Base-by-base conservation (phyloP, 1,140 invertebrate species). In the Pseudachorutes palmiensis region DNA sequence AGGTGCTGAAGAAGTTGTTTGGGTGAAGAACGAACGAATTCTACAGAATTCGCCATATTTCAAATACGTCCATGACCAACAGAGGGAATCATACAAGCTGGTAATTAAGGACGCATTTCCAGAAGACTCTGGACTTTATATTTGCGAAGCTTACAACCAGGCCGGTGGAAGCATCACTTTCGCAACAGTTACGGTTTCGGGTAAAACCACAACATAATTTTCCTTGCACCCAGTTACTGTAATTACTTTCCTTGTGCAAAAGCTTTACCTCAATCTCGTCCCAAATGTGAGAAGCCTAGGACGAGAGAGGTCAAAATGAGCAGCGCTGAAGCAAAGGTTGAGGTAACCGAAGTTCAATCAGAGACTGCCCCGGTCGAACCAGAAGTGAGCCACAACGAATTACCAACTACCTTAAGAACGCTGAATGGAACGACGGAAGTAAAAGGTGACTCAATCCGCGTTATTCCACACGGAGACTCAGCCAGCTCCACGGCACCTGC, bases 71-170 rank as follows among this genome's bases (percentile, higher is more conserved):
- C 36, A 41, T 41, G 36, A 41, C 36, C 36, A 5, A 41, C 36
- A 5, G 19, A 9, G 5, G 36, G 36, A 41, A 41, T 9, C 19
- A 5, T 41, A 41, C 36, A 41, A 41, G 36, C 79, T 91, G 33
- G 78, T 81, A 26, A 81, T 92, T 41, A 77, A 80, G 19, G 84
- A 90, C 73, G 81, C 84, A 31, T 85, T 84, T 72, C 76, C 81
- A 26, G 81, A 86, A 71, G 87, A 90, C 77, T 81, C 83, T 29
- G 89, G 87, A 22, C 78, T 82, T 48, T 91, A 90, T 74, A 81
- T 81, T 61, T 89, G 87, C 72, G 81, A 84, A 67, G 83, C 86
- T 3, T 81, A 80, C 66, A 86, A 85, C 72, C 64, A 76, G 31
- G 81, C 80, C 71, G 85, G 85, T 1, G 82, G 84, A 64, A 79